Conservation (phyloP, 2,888 invertebrate genomes). For the Dichetophora obliterata region DNA sequence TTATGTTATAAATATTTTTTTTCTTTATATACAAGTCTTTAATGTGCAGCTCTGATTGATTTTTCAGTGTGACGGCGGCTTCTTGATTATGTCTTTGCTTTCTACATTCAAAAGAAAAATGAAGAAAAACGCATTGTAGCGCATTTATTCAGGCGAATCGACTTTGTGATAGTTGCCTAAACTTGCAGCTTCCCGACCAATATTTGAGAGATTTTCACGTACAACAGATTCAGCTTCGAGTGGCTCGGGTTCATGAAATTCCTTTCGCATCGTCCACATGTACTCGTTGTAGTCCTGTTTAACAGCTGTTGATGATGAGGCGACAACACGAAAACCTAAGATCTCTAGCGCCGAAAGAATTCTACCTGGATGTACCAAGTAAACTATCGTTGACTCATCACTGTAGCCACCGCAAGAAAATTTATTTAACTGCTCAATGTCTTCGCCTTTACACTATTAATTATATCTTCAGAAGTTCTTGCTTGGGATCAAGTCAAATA, state of each 20-base stretch:
- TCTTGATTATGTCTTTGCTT: conserved; percentile 29
- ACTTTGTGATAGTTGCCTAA: conserved; percentile 69
- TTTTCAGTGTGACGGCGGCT: conserved; percentile 13
- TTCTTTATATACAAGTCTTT: conserved; percentile 12
- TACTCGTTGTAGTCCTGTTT: conserved; percentile 92
- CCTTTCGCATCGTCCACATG: conserved; percentile 95
- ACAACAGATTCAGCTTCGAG: conserved; percentile 71
- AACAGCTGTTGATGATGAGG: conserved; percentile 86
- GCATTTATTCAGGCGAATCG: conserved; percentile 67
- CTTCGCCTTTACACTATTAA: conserved; percentile 72
- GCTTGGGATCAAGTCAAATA: too few relatives aligned
- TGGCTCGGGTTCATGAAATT: conserved; percentile 83
- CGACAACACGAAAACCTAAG: conserved; percentile 88
- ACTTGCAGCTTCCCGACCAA: conserved; percentile 72
- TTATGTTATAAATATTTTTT: neutral
- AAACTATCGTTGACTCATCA: conserved; percentile 88
- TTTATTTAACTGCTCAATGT: conserved; percentile 85
- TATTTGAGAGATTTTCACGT: conserved; percentile 75
- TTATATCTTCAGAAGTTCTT: too few relatives aligned
- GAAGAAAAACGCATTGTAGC: neutral
- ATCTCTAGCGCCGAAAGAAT: conserved; percentile 90
- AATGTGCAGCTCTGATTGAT: neutral
- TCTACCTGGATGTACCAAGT: conserved; percentile 88
- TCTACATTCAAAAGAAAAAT: conserved; percentile 38
- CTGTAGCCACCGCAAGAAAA: conserved; percentile 87